A percentile compares a stretch with the other conserved stretches of the same genome.
Conservation (phyloP, 2,888 invertebrate species). For the Stenolophus ochropezus region DNA sequence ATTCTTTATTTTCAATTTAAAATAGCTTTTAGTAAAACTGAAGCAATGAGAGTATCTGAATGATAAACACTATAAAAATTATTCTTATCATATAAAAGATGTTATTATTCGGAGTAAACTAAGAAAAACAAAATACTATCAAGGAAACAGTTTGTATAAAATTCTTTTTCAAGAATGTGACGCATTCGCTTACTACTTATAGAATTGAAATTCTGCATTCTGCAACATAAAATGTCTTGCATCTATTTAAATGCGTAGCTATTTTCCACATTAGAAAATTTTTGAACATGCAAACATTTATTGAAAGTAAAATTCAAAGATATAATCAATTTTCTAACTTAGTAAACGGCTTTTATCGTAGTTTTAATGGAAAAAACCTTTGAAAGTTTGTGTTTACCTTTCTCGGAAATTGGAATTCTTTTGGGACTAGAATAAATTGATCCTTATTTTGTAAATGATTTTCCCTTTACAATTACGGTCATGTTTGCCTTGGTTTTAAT, state of each 20-base stretch:
- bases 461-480: neutral
- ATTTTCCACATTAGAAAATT: too few species aligned
- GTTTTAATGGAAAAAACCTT: too few species aligned
- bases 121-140: neutral
- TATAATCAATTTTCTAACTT: too few species aligned
- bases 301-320: too few species aligned
- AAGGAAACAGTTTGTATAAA: neutral
- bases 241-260: too few species aligned
- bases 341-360: too few species aligned
- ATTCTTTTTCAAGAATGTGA: neutral
- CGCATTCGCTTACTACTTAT: neutral
- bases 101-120: neutral
- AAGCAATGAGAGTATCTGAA: too few species aligned
- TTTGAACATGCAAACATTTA: too few species aligned
- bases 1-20: too few species aligned
- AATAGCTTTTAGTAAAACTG: too few species aligned
- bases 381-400: neutral
- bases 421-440: neutral
- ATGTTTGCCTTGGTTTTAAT: neutral
- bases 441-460: neutral
- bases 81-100: neutral
- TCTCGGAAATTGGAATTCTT: neutral
- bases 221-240: too few species aligned
- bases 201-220: neutral
- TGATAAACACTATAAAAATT: too few species aligned